Evolutionary conservation across 1,140 invertebrate species (phyloP), one percentile per base, ranked within the genome.

Genomic region (Bradysia coprophila): DNA sequence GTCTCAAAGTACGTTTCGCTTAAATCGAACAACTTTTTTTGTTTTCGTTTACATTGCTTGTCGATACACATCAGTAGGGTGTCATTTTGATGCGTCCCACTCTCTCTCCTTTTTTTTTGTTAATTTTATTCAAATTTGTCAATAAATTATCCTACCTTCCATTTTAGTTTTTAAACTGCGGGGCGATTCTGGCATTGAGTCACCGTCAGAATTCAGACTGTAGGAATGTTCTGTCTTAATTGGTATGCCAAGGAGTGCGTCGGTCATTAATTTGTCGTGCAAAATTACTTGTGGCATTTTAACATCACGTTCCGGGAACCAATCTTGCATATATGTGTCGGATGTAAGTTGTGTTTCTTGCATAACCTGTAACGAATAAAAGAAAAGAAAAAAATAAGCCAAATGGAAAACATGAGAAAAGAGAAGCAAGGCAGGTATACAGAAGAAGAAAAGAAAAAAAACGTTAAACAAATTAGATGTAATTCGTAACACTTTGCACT

Each of bases 141-240:
- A n/a, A n/a, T n/a, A n/a, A n/a, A 8, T 15, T 37, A 37, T 59
- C 63, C 61, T 52, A 77, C 73, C 73, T 50, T 76, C 73, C 47
- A 75, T 71, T 64, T 73, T 73, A 50, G 65, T 68, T 55, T 72
- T 66, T 44, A 69, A 61, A 45, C 65, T 63, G 43, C 61, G 60
- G 46, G 74, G 74, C 44, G 75, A 76, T 45, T 71, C 62, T 31
- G 74, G 71, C 46, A 71, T 50, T 48, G 78, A 72, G 59, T 81
- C 68, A 46, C 71, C 64, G 64, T 81, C 65, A 53, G 76, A 75
- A 46, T 71, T 68, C 4, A 83, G 61, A 51, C 81, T 84, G 64
- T 86, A 86, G 40, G 79, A 83, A 63, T 86, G 80, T 67, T 91
- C 82, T 55, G 79, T 74, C 69, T 89, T 79, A 60, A 89, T 82